These are phyloP conservation scores for Takifugu ocellatus DNA, from an alignment of 2,797 vertebrate genomes.

Conservation along the genomic window DNA sequence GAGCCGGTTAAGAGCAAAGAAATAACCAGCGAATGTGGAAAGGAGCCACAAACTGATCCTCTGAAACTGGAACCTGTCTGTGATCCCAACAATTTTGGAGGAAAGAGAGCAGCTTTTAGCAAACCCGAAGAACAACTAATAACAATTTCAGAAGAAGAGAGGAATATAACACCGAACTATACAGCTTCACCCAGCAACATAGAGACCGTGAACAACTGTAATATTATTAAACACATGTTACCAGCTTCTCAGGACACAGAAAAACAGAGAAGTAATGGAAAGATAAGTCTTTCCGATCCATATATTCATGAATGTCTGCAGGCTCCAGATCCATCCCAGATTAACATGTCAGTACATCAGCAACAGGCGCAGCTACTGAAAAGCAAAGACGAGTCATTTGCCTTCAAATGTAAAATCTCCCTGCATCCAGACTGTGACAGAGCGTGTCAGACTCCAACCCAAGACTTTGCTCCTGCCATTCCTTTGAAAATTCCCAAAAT, in stretches of 20 bases:
- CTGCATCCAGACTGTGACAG: conserved; percentile 14
- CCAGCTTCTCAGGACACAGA: conserved; percentile 34
- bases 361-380: conserved; percentile 9
- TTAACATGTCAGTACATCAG: conserved; percentile 5
- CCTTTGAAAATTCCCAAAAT: conserved; percentile 56
- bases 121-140: conserved; percentile 6
- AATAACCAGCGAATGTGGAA: conserved; percentile 9
- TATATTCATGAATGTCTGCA: conserved; percentile 53
- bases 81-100: conserved; percentile 10
- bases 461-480: conserved; percentile 5
- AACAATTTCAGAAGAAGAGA: conserved; percentile 14
- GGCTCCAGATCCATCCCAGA: conserved; percentile 4
- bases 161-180: too few relatives aligned
- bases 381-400: conserved; percentile 12
- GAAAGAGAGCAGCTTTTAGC: conserved; percentile 10
- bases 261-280: conserved; percentile 46
- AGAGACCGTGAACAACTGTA: conserved; percentile 14
- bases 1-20: conserved; percentile 16
- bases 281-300: conserved; percentile 58
- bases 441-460: conserved; percentile 6
- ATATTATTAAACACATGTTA: conserved; percentile 26
- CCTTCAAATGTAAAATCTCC: conserved; percentile 60
- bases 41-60: conserved; percentile 11
- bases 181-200: conserved; percentile 1
- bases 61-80: conserved; percentile 7